Evolutionary conservation across 2,797 vertebrate species (phyloP).

Genomic region (Leontocebus nigricollis): DNA sequence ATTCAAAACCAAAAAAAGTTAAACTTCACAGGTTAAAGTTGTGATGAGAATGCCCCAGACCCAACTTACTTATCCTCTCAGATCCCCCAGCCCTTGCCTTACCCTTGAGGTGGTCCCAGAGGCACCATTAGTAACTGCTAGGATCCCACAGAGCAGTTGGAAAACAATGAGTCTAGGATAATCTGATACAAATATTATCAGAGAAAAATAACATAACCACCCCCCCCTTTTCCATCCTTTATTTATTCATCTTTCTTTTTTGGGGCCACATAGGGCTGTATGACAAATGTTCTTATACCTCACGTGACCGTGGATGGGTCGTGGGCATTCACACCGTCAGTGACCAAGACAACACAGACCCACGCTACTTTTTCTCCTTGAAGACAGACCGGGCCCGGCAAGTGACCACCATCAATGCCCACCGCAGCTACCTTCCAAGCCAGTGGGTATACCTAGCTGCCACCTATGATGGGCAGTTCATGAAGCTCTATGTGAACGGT

Average conservation of each 20-base stretch:
- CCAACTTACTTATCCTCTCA: neutral
- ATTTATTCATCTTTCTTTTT: slow-evolving; percentile 86
- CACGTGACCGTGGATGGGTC: slow-evolving; percentile 97
- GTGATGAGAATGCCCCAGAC: neutral
- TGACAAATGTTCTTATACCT: slow-evolving; percentile 99
- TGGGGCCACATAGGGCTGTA: slow-evolving; percentile 92
- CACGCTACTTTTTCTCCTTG: slow-evolving; percentile 98
- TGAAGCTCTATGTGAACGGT: slow-evolving; percentile 97
- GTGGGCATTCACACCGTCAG: slow-evolving; percentile 96
- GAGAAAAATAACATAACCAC: slow-evolving; percentile 35
- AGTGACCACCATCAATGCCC: slow-evolving; percentile 93
- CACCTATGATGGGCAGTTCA: slow-evolving; percentile 93
- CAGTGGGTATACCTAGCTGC: slow-evolving; percentile 95
- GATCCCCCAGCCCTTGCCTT: neutral
- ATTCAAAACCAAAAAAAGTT: neutral
- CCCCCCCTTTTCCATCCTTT: slow-evolving; percentile 67
- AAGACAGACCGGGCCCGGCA: slow-evolving; percentile 98
- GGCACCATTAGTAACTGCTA: neutral
- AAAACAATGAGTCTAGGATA: neutral
- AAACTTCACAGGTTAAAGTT: neutral
- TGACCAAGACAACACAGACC: slow-evolving; percentile 95
- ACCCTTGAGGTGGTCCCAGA: neutral
- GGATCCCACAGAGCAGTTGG: neutral
- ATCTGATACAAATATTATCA: neutral
- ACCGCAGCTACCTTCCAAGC: slow-evolving; percentile 92